Conservation (phyloP, 2,113 vertebrate species). For the Lepidothrix coronata region DNA sequence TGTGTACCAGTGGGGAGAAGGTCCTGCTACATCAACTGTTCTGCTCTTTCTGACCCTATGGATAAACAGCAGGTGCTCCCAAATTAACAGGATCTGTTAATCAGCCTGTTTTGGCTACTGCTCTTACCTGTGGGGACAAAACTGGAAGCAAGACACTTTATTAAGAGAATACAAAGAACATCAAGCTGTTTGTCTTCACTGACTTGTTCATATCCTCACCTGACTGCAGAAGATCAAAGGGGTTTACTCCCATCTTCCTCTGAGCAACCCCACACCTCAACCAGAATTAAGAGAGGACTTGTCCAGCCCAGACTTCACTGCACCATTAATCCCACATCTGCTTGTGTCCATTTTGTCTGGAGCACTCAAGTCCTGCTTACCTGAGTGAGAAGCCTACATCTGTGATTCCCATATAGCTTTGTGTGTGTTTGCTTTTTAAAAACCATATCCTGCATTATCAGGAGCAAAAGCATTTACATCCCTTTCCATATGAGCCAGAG, state of each 20-base stretch:
- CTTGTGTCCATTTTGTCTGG: background rate
- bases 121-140: background rate
- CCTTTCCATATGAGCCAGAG: background rate
- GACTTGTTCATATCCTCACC: background rate
- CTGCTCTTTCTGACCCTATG: background rate
- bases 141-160: background rate
- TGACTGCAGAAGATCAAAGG: background rate
- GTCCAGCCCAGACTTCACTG: background rate
- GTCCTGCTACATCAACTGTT: background rate
- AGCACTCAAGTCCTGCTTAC: background rate
- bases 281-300: background rate
- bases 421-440: background rate
- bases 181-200: background rate
- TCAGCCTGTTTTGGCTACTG: background rate
- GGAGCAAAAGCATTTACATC: background rate
- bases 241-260: background rate
- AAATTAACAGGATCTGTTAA: background rate
- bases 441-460: background rate
- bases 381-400: background rate
- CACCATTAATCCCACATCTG: background rate
- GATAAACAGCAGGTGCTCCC: background rate
- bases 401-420: accelerated
- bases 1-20: background rate
- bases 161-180: background rate
- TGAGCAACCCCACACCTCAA: background rate